Base-by-base conservation (phyloP, 2,888 invertebrate genomes). In the Drosophila anomalipes region DNA sequence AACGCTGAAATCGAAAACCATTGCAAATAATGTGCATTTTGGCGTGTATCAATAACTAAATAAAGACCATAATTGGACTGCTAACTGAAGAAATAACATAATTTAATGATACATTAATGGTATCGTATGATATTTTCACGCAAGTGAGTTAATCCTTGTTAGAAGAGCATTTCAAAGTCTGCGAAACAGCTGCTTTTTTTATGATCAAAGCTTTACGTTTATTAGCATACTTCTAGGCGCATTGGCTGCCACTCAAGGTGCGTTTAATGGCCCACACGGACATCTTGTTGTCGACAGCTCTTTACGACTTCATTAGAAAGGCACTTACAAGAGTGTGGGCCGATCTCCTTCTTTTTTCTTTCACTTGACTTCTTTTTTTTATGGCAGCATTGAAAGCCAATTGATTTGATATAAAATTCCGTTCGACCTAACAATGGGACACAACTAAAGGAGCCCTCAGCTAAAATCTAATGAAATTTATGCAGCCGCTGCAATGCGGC, bases 401-500 rank as follows among this genome's bases (percentile, higher is more conserved):
- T 86, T 86, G 86, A 86, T 89, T 87, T 82, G 77, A 65, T 82
- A 84, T 82, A 75, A 79, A 81, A 71, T 59, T 67, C 73, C 35
- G 51, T 64, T 41, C 49, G 52, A 70, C 35, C 39, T 66, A 73
- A 77, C 82, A 76, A 77, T 78, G 70, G 70, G 37, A 75, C 30
- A 39, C 67, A 60, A 57, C 54, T n/a, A 63, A 64, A 52, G 51
- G 26, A 65, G 80, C 86, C 75, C 66, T 60, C 44, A 74, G 89
- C 86, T 81, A 84, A 89, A 86, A 84, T 89, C 85, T 86, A 86
- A 86, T 86, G 89, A 86, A 89, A 86, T 86, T 86, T 89, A 86
- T 86, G 87, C 86, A 89, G 82, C 80, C 82, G 89, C 89, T 87
- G 86, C 86, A 86, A 71, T 86, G 86, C 89, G 85, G 86, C 69